These are phyloP conservation scores for Cydia fagiglandana DNA, from an alignment of 1,140 invertebrate genomes.

Conservation along the genomic window DNA sequence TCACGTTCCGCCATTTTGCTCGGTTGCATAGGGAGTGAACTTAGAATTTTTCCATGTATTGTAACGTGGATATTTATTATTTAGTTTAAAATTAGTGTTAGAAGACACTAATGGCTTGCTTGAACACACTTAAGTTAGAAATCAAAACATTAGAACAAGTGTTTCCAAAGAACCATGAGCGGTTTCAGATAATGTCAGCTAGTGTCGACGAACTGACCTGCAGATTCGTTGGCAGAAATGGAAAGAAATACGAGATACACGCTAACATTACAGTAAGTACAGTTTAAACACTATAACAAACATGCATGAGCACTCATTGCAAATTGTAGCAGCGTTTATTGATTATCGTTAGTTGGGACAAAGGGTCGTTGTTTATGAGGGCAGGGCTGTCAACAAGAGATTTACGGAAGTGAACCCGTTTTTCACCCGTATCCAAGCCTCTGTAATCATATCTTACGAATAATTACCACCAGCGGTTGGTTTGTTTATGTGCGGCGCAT, in stretches of 20 bases:
- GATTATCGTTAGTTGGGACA: conserved; percentile 72
- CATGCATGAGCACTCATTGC: conserved; percentile 7
- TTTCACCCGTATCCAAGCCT: conserved; percentile 34
- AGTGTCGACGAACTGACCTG: conserved; percentile 99
- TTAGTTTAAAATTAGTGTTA: conserved; percentile 73
- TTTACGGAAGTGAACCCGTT: conserved; percentile 68
- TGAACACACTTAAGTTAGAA: conserved; percentile 98
- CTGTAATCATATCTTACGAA: background rate
- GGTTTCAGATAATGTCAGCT: conserved; percentile 97
- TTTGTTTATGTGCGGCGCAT: conserved; percentile 28
- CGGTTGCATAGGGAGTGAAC: conserved; percentile 68
- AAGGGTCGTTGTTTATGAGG: conserved; percentile 78
- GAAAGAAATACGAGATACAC: conserved; percentile 97
- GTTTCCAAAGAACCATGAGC: conserved; percentile 97
- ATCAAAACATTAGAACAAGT: conserved; percentile 97
- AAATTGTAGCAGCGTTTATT: conserved; percentile 54
- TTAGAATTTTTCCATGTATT: conserved; percentile 75
- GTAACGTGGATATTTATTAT: conserved; percentile 66
- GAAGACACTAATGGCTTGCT: conserved; percentile 92
- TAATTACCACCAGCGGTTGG: background rate
- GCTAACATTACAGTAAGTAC: conserved; percentile 97
- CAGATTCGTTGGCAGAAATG: conserved; percentile 96
- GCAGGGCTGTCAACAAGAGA: conserved; percentile 77
- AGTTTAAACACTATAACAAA: conserved; percentile 9
- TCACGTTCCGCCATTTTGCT: conserved; percentile 77